Percentiles rank a stretch among this genome's conserved stretches.
phyloP scores from a whole-genome alignment of 37 sponge, comb jelly and placozoan genomes.

The Agelas oroides region DNA sequence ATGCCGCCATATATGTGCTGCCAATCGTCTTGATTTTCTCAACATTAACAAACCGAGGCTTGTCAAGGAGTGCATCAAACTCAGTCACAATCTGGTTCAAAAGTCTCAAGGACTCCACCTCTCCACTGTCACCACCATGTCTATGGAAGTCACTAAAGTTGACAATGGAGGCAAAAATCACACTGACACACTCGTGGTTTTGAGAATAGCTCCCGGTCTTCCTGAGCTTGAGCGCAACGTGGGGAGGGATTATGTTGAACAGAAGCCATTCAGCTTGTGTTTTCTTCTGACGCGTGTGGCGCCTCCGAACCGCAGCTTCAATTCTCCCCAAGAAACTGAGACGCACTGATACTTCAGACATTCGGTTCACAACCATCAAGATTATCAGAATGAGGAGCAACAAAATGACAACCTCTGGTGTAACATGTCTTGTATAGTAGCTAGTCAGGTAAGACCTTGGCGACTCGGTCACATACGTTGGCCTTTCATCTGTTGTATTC shows the following conservation, averaged over 20 bases:
- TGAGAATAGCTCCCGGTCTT: conserved; percentile 74
- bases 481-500: too few relatives aligned
- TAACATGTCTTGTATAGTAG: conserved; percentile 66
- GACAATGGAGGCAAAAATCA: conserved; percentile 90
- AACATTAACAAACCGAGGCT: conserved; percentile 48
- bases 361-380: conserved; percentile 71
- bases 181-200: conserved; percentile 91
- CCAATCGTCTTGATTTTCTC: conserved; percentile 95
- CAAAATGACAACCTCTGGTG: conserved; percentile 58
- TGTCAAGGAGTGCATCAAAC: conserved; percentile 77
- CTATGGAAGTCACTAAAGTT: conserved; percentile 82
- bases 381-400: conserved; percentile 65
- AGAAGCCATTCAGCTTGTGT: conserved; percentile 78
- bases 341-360: conserved; percentile 80
- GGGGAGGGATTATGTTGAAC: conserved; percentile 79
- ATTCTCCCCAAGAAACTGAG: conserved; percentile 73
- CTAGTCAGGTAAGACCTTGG: conserved; percentile 12
- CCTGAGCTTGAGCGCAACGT: conserved; percentile 67
- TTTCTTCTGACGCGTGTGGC: conserved; percentile 27
- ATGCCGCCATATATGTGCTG: conserved; percentile 92
- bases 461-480: not conserved
- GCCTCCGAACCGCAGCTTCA: conserved; percentile 65
- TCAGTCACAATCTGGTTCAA: conserved; percentile 78
- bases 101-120: conserved; percentile 48
- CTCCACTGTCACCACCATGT: conserved; percentile 24